Evolutionary conservation across 2,888 invertebrate genomes (phyloP), one percentile per base, ranked within the genome.

Genomic region (Heliconius erato): DNA sequence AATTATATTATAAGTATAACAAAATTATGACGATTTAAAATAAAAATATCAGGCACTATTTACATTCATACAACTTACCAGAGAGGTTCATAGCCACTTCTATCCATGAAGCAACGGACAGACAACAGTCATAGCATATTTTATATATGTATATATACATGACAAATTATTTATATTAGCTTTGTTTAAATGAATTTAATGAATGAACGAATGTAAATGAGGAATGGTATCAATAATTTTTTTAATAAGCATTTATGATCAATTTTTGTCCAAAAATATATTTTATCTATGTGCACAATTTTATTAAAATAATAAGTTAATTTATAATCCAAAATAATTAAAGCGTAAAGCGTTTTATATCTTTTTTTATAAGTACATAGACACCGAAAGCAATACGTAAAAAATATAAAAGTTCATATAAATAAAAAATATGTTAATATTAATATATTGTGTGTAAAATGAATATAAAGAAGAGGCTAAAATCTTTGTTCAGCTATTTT

Each of bases 81-180:
- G 82, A 88, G 3, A 87, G 84, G 68, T 89, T 89, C 85, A 88
- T 84, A 85, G 85, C 86, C 79, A 89, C 88, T 84, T 88, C 88
- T 89, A 85, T 88, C 86, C 87, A 79, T 63, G 79, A 83, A 88
- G 87, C 86, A 83, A 83, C 71, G 74, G 78, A 87, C 84, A 92
- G 88, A 92, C 71, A 79, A 67, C 65, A 40, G 35, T 74, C 35
- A 80, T 80, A 80, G 79, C 82, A 28, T 74, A 19, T 76, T 74
- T n/a, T 72, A 77, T 79, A 79, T 74, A 79, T 63, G 19, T n/a
- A 54, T 59, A 69, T 69, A 54, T 35, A 79, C 68, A 79, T 69
- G 7, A 44, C 6, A 69, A 71, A 28, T 32, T 28, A 54, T 79
- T 69, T n/a, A 40, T 40, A 71, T 69, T 69, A 74, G 59, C 74